Evolutionary conservation across 92 coral and sea anemone species (phyloP), one percentile per base, ranked within the genome.

Genomic region (Porites divaricata): DNA sequence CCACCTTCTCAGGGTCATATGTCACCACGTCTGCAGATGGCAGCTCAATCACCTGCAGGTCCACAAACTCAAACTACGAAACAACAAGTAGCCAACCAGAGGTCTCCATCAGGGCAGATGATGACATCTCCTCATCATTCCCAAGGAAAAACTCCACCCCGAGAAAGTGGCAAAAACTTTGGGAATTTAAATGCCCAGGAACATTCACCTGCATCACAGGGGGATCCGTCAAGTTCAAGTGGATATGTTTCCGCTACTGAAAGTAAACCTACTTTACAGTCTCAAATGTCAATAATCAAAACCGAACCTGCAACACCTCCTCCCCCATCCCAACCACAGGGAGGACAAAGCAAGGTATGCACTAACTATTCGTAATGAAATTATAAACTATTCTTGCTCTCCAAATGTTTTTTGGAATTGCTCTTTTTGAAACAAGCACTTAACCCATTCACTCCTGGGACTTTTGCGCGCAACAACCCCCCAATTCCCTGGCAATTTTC

Each of bases 1-100:
- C 86, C 86, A 15, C 83, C 95, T 23, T 81, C 81, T 56, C 83
- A 76, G 63, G 81, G 88, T 56, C 84, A 72, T 49, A 58, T 85
- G 67, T 84, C 92, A 15, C 89, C 92, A 15, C 91, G 17, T 62
- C 74, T 78, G n/a, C 89, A 61, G 72, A 72, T 76, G 76, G 75
- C 88, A 65, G 85, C 58, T 64, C 74, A 78, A 68, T 59, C 75
- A 74, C 87, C 77, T 49, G 57, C 72, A 61, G 88, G 76, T 70
- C 75, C 63, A 72, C 86, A 69, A 74, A 67, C 86, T 74, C 95
- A 88, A 69, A 74, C 82, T 15, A 6, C 77, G 8, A 83, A 74
- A 54, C 87, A 88, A 48, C 89, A 88, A 75, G 78, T 79, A 24
- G 74, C 86, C 22, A 84, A 81, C 41, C 92, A 79, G 75, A 70